phyloP scores from a whole-genome alignment of 64 coral and sea anemone genomes.

The Orbicella faveolata region DNA sequence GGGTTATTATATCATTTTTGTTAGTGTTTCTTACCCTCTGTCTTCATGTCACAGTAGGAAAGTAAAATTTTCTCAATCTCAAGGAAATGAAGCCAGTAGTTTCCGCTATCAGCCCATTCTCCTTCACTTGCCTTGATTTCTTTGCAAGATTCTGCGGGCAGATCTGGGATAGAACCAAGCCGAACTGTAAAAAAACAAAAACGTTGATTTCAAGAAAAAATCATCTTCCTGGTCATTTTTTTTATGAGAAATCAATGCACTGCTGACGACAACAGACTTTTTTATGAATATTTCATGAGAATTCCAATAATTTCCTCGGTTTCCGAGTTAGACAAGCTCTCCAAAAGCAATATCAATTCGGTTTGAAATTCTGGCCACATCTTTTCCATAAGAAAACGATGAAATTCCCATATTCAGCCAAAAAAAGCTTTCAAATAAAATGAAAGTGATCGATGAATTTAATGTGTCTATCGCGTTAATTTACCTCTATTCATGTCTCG shows the following conservation, averaged over 20 bases:
- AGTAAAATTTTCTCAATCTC: not conserved
- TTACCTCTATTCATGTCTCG: slow-evolving; percentile 11
- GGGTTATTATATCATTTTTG: not conserved
- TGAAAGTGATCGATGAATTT: no score
- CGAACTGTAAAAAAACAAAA: not conserved
- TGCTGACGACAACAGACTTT: not conserved
- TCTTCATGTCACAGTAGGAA: slow-evolving; percentile 2
- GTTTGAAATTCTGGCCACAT: no score
- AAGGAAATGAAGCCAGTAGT: not conserved
- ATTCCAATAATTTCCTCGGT: no score
- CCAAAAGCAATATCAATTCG: no score
- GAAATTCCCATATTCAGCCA: no score
- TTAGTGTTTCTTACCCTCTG: not conserved
- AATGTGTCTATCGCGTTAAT: not conserved
- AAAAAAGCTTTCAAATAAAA: no score
- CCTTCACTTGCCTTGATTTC: slow-evolving; percentile 13
- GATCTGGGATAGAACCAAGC: not conserved
- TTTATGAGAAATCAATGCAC: no score
- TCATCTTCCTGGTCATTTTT: not conserved
- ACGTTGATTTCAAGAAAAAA: not conserved
- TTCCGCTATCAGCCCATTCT: not conserved
- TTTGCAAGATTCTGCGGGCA: not conserved
- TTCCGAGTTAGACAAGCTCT: no score
- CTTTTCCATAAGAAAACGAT: no score
- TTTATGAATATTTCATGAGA: no score